phyloP scores from a whole-genome alignment of 2,113 vertebrate genomes.

The Mormyrus iriodes region DNA sequence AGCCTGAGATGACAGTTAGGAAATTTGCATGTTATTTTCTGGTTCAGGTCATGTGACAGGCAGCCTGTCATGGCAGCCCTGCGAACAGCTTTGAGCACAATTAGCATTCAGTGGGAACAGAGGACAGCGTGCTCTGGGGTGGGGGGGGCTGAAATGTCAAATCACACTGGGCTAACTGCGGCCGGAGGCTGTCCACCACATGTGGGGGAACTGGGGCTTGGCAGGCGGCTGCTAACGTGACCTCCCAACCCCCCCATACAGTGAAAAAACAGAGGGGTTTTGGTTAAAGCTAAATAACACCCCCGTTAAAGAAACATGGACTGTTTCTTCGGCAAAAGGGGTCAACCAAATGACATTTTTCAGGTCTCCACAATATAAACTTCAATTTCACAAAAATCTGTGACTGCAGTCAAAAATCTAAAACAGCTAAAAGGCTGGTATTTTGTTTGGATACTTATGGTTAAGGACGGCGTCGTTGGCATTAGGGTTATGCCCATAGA shows the following conservation, averaged over 20 bases:
- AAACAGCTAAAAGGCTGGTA: neutral
- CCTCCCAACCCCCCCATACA: slow-evolving; percentile 56
- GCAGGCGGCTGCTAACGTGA: slow-evolving; percentile 64
- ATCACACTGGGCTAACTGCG: slow-evolving; percentile 54
- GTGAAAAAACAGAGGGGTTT: slow-evolving; percentile 49
- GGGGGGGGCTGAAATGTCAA: slow-evolving; percentile 60
- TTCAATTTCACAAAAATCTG: neutral
- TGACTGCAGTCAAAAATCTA: neutral
- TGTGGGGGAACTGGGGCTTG: slow-evolving; percentile 51
- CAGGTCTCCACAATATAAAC: neutral
- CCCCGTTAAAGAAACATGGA: neutral
- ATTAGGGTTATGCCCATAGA: neutral
- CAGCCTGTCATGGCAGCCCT: neutral
- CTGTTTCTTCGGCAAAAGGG: neutral
- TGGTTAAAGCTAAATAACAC: slow-evolving; percentile 18
- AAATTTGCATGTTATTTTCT: slow-evolving; percentile 38
- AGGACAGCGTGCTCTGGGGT: slow-evolving; percentile 48
- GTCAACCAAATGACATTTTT: neutral
- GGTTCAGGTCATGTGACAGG: slow-evolving; percentile 27
- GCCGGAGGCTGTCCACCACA: slow-evolving; percentile 61
- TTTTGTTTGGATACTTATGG: neutral
- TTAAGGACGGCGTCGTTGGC: neutral
- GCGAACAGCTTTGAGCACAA: slow-evolving; percentile 49
- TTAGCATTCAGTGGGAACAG: slow-evolving; percentile 49
- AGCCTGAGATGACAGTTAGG: slow-evolving; percentile 27